A percentile compares a stretch with the other conserved stretches of the same genome.
Evolutionary conservation across 2,888 invertebrate species (phyloP).

Genomic region (Polietes domitor): DNA sequence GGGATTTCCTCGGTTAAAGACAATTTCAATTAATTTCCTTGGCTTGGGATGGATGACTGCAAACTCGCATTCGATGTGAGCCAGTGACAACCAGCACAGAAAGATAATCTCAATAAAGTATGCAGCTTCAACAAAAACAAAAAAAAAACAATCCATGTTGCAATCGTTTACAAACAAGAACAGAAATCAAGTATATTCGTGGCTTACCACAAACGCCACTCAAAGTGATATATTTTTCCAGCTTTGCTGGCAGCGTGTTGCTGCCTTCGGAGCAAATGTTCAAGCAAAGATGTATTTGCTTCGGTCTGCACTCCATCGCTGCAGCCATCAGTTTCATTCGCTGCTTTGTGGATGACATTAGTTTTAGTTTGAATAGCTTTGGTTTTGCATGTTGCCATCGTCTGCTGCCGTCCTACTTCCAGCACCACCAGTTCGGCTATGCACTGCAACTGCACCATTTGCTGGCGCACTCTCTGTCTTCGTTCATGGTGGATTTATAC

Average conservation of each 20-base stretch:
- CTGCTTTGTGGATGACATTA: background rate
- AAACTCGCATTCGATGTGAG: conserved; percentile 8
- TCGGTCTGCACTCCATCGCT: background rate
- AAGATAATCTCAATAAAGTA: conserved; percentile 54
- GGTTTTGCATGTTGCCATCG: background rate
- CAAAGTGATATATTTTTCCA: conserved; percentile 57
- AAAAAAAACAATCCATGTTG: background rate
- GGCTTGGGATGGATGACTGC: conserved; percentile 30
- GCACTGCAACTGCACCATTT: background rate
- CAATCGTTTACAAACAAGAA: conserved; percentile 39
- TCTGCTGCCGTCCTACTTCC: background rate
- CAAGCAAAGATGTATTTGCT: background rate
- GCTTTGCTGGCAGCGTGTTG: conserved; percentile 17
- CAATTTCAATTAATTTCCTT: conserved; percentile 51
- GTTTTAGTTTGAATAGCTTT: background rate
- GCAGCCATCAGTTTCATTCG: conserved; percentile 15
- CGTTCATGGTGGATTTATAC: conserved; percentile 20
- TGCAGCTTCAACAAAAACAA: conserved; percentile 23
- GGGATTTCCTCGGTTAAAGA: conserved; percentile 55
- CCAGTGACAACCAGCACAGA: conserved; percentile 31
- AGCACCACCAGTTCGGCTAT: background rate
- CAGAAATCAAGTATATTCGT: conserved; percentile 62
- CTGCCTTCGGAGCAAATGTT: background rate
- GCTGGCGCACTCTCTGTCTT: background rate
- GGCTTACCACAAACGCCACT: conserved; percentile 59